Evolutionary conservation across 1,140 invertebrate genomes (phyloP).

Genomic region (Paramacrobiotus metropolitanus): DNA sequence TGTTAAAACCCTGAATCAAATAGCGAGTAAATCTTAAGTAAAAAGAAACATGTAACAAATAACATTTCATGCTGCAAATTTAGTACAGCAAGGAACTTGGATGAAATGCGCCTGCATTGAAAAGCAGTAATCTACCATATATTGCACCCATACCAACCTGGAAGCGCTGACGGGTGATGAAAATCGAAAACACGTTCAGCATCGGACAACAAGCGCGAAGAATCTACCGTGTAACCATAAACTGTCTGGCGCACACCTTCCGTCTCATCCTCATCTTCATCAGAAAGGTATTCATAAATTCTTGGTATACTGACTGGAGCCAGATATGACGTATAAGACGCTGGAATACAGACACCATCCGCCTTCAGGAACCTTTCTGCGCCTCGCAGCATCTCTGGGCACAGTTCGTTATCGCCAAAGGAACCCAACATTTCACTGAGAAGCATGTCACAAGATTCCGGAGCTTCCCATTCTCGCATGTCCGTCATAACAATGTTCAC

Average conservation of each 20-base stretch:
- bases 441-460: conserved; percentile 73
- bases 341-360: conserved; percentile 74
- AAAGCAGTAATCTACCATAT: too few relatives aligned
- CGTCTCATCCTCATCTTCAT: too few relatives aligned
- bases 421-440: conserved; percentile 89
- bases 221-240: not conserved
- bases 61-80: too few relatives aligned
- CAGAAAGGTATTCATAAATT: conserved; percentile 19
- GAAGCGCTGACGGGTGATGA: too few relatives aligned
- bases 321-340: conserved; percentile 67
- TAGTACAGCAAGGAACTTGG: too few relatives aligned
- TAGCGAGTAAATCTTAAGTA: too few relatives aligned
- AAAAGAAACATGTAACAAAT: too few relatives aligned
- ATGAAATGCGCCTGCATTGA: too few relatives aligned
- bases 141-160: too few relatives aligned
- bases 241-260: too few relatives aligned
- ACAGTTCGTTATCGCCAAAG: conserved; percentile 95
- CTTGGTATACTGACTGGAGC: too few relatives aligned
- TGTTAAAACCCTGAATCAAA: too few relatives aligned
- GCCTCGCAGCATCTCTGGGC: conserved; percentile 91
- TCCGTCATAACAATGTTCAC: conserved; percentile 47
- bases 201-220: conserved; percentile 28
- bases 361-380: conserved; percentile 59
- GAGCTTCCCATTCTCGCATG: conserved; percentile 52
- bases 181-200: conserved; percentile 65